Evolutionary conservation across 2,888 invertebrate species (phyloP).

Genomic region (Patella pellucida): DNA sequence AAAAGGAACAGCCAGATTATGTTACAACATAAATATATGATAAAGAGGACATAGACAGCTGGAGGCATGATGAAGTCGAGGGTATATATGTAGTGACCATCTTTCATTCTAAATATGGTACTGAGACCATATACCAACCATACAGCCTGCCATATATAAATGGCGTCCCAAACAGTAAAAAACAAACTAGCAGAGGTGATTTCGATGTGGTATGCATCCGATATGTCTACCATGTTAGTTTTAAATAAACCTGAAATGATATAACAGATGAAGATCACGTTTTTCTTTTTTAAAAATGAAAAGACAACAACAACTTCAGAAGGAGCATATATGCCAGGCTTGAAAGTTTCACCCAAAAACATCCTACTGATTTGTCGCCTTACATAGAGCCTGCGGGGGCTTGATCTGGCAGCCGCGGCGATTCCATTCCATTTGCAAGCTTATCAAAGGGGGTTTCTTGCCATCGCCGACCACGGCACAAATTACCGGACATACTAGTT

Average conservation of each 20-base stretch:
- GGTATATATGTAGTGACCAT: neutral
- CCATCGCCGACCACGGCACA: no score
- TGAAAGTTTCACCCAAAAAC: no score
- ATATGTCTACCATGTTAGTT: neutral
- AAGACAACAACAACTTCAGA: no score
- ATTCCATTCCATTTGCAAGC: no score
- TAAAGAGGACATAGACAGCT: neutral
- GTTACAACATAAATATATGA: constrained; percentile 30
- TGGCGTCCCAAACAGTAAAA: neutral
- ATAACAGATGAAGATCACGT: neutral
- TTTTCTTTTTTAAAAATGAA: no score
- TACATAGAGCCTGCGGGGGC: no score
- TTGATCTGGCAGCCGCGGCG: no score
- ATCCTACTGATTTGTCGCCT: no score
- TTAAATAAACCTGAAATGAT: neutral
- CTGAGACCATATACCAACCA: constrained; percentile 1
- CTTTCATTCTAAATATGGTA: neutral
- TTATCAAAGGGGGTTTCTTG: no score
- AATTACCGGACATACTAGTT: no score
- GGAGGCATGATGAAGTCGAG: neutral
- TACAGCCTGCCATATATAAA: neutral
- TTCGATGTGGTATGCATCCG: neutral
- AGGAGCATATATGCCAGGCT: no score
- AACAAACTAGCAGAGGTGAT: neutral
- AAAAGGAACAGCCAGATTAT: constrained; percentile 62